A percentile compares a stretch with the other conserved stretches of the same genome.
These are phyloP conservation scores for Gambelia wislizenii DNA, from an alignment of 2,797 vertebrate genomes.

Conservation along the genomic window DNA sequence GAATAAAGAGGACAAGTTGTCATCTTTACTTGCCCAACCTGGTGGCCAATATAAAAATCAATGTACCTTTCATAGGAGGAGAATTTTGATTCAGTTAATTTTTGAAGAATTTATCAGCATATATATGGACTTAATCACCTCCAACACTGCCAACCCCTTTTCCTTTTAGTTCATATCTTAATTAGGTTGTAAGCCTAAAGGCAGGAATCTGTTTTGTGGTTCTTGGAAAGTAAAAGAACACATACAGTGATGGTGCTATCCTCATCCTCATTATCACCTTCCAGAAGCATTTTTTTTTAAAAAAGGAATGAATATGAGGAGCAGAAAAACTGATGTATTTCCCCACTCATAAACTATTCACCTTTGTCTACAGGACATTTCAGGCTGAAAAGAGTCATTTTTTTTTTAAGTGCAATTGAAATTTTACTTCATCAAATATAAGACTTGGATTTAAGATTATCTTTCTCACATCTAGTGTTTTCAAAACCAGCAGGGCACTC, in stretches of 20 bases:
- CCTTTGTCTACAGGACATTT: background rate
- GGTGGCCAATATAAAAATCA: no score
- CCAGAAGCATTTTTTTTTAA: background rate
- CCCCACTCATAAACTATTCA: background rate
- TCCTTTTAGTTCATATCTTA: no score
- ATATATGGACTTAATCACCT: no score
- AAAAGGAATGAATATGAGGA: background rate
- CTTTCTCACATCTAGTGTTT: background rate
- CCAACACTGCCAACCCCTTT: no score
- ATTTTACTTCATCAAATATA: background rate
- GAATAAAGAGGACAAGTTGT: no score
- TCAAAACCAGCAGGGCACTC: conserved; percentile 41
- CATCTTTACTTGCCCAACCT: no score
- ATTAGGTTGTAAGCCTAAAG: no score
- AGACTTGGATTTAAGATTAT: background rate
- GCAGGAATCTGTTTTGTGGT: no score
- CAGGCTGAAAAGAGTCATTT: background rate
- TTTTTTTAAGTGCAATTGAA: background rate
- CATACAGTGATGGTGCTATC: no score
- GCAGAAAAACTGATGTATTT: background rate
- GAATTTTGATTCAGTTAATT: background rate
- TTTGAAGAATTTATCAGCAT: background rate
- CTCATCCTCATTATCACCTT: background rate
- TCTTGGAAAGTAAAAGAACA: no score
- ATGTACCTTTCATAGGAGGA: no score